These are phyloP conservation scores for Pseudomyrmex sp. DNA, from an alignment of 1,140 invertebrate species.

Conservation along the genomic window DNA sequence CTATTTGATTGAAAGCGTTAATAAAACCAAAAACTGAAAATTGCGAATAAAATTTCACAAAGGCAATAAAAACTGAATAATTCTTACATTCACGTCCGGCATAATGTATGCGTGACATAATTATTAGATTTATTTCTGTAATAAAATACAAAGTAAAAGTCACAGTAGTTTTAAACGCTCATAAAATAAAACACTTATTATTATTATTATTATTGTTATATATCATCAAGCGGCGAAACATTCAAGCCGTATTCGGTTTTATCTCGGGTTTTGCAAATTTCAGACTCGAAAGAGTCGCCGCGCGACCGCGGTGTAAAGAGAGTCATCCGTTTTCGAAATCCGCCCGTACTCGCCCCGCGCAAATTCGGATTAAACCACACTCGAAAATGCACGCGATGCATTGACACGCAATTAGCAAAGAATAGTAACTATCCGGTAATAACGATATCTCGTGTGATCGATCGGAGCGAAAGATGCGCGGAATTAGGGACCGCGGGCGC, in stretches of 20 bases:
- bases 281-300: no score
- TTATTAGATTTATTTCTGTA: no score
- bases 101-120: no score
- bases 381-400: slow-evolving; percentile 58
- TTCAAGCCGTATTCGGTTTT: not conserved
- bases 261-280: not conserved
- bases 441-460: slow-evolving; percentile 66
- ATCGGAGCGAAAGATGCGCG: slow-evolving; percentile 59
- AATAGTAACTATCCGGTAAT: slow-evolving; percentile 53
- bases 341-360: not conserved
- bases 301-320: not conserved
- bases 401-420: slow-evolving; percentile 64
- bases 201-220: no score
- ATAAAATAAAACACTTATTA: no score
- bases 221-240: not conserved
- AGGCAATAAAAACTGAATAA: no score
- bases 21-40: not conserved
- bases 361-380: slow-evolving; percentile 16
- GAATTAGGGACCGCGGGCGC: slow-evolving; percentile 41
- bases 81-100: no score
- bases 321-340: slow-evolving; percentile 6
- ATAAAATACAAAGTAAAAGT: no score
- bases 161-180: no score
- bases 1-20: not conserved
- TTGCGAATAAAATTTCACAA: not conserved